Conservation (phyloP, 2,113 vertebrate species). For the Paralichthys olivaceus region DNA sequence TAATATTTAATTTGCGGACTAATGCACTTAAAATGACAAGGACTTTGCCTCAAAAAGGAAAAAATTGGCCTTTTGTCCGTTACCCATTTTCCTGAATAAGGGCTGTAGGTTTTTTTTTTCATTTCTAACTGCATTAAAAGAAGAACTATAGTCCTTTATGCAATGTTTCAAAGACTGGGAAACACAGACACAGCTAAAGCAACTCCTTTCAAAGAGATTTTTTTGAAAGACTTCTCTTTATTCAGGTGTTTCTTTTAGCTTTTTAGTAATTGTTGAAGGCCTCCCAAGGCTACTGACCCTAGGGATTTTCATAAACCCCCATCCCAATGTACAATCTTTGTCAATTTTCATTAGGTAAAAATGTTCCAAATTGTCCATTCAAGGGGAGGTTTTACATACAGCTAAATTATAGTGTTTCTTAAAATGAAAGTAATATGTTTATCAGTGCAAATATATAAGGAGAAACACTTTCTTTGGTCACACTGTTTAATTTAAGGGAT, state of each 20-base stretch:
- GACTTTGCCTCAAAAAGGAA: slow-evolving; percentile 71
- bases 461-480: neutral
- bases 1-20: slow-evolving; percentile 82
- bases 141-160: slow-evolving; percentile 76
- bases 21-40: slow-evolving; percentile 79
- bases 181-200: slow-evolving; percentile 54
- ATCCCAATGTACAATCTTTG: slow-evolving; percentile 24
- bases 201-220: slow-evolving; percentile 51
- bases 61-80: slow-evolving; percentile 78
- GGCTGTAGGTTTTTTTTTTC: slow-evolving; percentile 65
- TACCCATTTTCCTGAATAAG: slow-evolving; percentile 71
- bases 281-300: slow-evolving; percentile 66
- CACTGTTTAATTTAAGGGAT: neutral
- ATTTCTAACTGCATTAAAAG: slow-evolving; percentile 73
- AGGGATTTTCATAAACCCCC: slow-evolving; percentile 49
- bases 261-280: slow-evolving; percentile 63
- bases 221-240: slow-evolving; percentile 51
- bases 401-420: neutral
- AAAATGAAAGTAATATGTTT: neutral
- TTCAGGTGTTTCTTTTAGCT: slow-evolving; percentile 60
- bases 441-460: neutral
- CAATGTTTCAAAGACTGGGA: slow-evolving; percentile 70
- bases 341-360: slow-evolving; percentile 30
- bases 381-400: neutral
- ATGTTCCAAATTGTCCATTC: slow-evolving; percentile 1